A percentile compares a stretch with the other conserved stretches of the same genome.
phyloP scores from a whole-genome alignment of 2,888 invertebrate genomes.

The Suillia variegata region DNA sequence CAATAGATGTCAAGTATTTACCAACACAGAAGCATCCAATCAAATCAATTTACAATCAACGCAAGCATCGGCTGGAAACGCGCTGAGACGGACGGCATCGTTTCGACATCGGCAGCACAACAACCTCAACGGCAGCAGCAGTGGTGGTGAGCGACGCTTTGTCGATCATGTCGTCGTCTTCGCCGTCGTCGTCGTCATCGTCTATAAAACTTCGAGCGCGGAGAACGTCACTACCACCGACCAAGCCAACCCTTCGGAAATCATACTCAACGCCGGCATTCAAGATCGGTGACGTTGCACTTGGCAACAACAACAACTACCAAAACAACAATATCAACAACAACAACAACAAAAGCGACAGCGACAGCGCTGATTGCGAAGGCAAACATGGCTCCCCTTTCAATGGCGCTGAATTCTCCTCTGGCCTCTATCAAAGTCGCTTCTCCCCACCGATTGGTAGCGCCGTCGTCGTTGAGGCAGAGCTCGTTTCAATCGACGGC shows the following conservation, averaged over 20 bases:
- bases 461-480: neutral
- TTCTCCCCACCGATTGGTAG: neutral
- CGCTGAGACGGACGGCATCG: too few relatives aligned
- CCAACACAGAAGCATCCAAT: slow-evolving; percentile 33
- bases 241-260: slow-evolving; percentile 31
- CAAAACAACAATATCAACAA: neutral
- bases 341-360: neutral
- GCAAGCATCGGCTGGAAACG: too few relatives aligned
- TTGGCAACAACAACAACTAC: neutral
- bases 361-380: neutral
- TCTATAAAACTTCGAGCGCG: slow-evolving; percentile 24
- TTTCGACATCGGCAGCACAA: neutral
- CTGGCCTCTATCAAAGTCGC: too few relatives aligned
- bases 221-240: neutral
- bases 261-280: slow-evolving; percentile 29
- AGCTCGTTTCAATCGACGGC: too few relatives aligned
- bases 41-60: slow-evolving; percentile 51
- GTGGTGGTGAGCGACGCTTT: too few relatives aligned
- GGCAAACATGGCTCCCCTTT: neutral
- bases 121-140: slow-evolving; percentile 7
- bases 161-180: too few relatives aligned
- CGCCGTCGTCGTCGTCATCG: slow-evolving; percentile 19
- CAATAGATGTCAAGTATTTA: neutral
- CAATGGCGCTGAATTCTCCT: neutral
- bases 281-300: slow-evolving; percentile 6